Evolutionary conservation across 2,888 invertebrate genomes (phyloP).

Genomic region (Xylota segnis): DNA sequence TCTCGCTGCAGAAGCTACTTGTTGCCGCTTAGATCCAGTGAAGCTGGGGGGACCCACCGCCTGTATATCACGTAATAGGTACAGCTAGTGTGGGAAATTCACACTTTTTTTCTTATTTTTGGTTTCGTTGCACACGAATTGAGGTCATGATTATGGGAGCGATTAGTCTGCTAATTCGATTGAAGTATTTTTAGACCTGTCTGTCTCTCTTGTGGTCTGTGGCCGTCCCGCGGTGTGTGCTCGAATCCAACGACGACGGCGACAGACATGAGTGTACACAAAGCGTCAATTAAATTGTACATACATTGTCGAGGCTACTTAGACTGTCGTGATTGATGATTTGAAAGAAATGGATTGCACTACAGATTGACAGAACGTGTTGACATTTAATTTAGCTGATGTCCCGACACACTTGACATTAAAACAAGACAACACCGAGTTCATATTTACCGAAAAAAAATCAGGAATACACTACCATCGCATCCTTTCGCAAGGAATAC

Average conservation of each 20-base stretch:
- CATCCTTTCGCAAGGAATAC: neutral
- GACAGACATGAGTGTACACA: slow-evolving; percentile 36
- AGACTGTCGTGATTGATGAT: slow-evolving; percentile 29
- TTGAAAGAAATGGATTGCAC: neutral
- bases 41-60: neutral
- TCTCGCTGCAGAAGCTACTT: slow-evolving; percentile 2
- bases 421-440: too few relatives aligned
- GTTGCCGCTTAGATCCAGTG: neutral
- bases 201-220: neutral
- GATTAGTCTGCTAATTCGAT: slow-evolving; percentile 63
- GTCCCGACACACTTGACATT: neutral
- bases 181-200: slow-evolving; percentile 31
- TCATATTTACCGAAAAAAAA: neutral
- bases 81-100: neutral
- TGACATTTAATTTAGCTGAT: neutral
- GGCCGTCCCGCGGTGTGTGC: neutral
- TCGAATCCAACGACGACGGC: neutral
- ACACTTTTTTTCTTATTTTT: neutral
- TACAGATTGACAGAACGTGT: neutral
- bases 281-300: slow-evolving; percentile 52
- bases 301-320: slow-evolving; percentile 38
- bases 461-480: neutral
- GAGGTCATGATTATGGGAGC: slow-evolving; percentile 69
- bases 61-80: slow-evolving; percentile 12
- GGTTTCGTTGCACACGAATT: slow-evolving; percentile 10